Conservation (phyloP, 2,113 vertebrate genomes). For the Collichthys lucidus region DNA sequence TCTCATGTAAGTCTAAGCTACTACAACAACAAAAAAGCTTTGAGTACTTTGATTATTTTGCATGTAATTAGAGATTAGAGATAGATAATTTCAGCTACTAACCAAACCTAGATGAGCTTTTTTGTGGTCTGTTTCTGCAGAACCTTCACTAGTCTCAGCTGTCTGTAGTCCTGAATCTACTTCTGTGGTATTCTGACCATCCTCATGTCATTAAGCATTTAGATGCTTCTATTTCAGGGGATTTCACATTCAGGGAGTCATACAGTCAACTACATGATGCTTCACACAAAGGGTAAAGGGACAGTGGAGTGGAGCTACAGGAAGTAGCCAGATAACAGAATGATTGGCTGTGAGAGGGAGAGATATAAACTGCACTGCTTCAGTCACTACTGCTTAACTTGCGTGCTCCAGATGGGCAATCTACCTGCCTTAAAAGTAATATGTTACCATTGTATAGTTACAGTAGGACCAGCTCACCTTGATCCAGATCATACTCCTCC, state of each 20-base stretch:
- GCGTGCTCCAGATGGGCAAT: too few species aligned
- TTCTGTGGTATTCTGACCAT: not conserved
- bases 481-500: constrained; percentile 93
- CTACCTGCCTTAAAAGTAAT: too few species aligned
- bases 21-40: not conserved
- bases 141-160: not conserved
- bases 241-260: not conserved
- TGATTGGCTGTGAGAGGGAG: not conserved
- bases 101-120: not conserved
- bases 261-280: not conserved
- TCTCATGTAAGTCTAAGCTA: not conserved
- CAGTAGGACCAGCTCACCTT: constrained; percentile 84
- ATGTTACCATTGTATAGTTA: not conserved
- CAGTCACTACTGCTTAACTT: too few species aligned
- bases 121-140: not conserved
- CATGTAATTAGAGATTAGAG: too few species aligned
- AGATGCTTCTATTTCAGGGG: not conserved
- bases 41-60: not conserved
- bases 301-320: not conserved
- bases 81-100: too few species aligned
- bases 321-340: not conserved
- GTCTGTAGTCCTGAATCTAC: not conserved
- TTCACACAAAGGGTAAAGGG: not conserved
- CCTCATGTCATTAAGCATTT: not conserved
- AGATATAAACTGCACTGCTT: too few species aligned